phyloP scores from a whole-genome alignment of 2,113 vertebrate species.

The Sander vitreus region DNA sequence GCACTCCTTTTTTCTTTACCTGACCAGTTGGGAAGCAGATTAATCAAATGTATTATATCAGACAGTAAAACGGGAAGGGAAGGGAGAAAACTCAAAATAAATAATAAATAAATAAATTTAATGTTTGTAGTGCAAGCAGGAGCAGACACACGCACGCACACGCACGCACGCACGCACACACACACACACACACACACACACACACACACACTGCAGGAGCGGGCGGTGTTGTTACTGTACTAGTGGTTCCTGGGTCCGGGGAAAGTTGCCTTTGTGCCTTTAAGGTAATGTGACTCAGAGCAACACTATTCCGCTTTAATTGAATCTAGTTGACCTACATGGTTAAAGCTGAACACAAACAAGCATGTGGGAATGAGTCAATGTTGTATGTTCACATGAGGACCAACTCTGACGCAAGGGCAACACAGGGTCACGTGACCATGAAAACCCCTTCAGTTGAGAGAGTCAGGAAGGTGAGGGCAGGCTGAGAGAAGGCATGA shows the following conservation, averaged over 20 bases:
- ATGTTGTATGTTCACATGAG: constrained; percentile 1
- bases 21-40: not conserved
- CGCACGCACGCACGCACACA: no score
- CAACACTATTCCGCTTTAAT: not conserved
- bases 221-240: not conserved
- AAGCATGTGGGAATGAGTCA: not conserved
- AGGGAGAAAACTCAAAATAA: no score
- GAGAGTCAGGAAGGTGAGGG: not conserved
- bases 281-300: not conserved
- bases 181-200: no score
- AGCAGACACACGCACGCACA: no score
- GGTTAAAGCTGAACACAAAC: not conserved
- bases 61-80: no score
- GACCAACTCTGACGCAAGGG: not conserved
- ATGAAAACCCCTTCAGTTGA: not conserved
- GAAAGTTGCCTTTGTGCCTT: not conserved
- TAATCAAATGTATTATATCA: not conserved
- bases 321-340: not conserved
- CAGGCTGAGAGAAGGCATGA: not conserved
- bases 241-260: not conserved
- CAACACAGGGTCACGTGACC: not conserved
- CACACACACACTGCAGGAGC: no score
- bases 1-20: not conserved
- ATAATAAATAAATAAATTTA: no score
- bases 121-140: no score